A percentile compares a stretch with the other conserved stretches of the same genome.
Conservation (phyloP, 2,888 invertebrate genomes). For the Hyles lineata region DNA sequence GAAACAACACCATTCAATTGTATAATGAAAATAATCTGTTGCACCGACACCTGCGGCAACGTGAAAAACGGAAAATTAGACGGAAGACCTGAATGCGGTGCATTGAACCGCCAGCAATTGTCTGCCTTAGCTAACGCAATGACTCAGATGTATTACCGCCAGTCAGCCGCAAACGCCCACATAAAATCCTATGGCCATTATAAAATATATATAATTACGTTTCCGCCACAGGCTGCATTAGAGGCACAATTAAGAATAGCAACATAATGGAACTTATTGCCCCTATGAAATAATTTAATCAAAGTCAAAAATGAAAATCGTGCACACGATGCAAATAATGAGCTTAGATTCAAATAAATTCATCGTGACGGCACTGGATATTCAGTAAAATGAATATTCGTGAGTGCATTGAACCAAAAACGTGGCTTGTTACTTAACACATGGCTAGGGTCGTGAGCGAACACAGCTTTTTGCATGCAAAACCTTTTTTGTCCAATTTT, state of each 20-base stretch:
- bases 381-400: conserved; percentile 74
- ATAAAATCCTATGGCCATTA: conserved; percentile 8
- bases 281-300: conserved; percentile 41
- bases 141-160: conserved; percentile 44
- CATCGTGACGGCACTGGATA: conserved; percentile 69
- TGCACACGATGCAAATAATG: conserved; percentile 63
- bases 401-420: conserved; percentile 83
- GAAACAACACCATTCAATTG: conserved; percentile 34
- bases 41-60: conserved; percentile 51
- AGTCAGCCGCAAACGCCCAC: conserved; percentile 23
- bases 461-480: conserved; percentile 69
- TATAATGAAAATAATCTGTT: conserved; percentile 41
- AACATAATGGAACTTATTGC: conserved; percentile 30
- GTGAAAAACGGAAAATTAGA: conserved; percentile 73
- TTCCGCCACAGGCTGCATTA: conserved; percentile 38
- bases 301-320: conserved; percentile 52
- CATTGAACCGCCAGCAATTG: conserved; percentile 68
- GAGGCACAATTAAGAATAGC: conserved; percentile 18
- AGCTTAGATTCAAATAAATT: conserved; percentile 67
- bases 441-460: conserved; percentile 70
- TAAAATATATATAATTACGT: conserved; percentile 23
- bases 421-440: conserved; percentile 80
- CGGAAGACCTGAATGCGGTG: conserved; percentile 63
- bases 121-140: conserved; percentile 56
- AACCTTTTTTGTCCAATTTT: conserved; percentile 66